Conservation (phyloP, 2,888 invertebrate species). For the Iselma pallidipennis region DNA sequence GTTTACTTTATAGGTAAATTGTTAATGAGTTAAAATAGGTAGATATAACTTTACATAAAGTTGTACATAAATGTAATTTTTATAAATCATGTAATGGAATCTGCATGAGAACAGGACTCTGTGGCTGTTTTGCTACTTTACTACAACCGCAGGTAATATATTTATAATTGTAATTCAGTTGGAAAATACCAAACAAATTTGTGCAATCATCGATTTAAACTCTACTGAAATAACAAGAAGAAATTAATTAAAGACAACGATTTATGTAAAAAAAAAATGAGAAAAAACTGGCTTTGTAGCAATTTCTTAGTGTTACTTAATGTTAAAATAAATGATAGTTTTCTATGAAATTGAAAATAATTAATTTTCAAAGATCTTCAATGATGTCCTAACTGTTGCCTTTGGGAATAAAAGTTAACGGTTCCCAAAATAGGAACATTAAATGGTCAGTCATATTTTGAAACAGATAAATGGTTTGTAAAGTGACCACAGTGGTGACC, state of each 20-base stretch:
- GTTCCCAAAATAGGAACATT: slow-evolving; percentile 20
- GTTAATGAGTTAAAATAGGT: no score
- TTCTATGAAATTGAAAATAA: no score
- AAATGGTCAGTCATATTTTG: slow-evolving; percentile 38
- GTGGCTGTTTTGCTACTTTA: slow-evolving; percentile 13
- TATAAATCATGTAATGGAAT: slow-evolving; percentile 28
- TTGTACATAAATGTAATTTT: slow-evolving; percentile 7
- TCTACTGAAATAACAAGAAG: not conserved
- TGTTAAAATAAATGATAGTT: no score
- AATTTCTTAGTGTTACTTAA: no score
- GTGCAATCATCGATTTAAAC: slow-evolving; percentile 23
- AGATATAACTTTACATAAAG: no score
- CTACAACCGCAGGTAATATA: slow-evolving; percentile 8
- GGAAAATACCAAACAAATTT: slow-evolving; percentile 27
- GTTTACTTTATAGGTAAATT: not conserved
- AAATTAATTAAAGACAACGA: not conserved
- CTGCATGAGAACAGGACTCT: slow-evolving; percentile 31
- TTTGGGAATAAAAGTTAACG: not conserved
- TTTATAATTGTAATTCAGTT: slow-evolving; percentile 14
- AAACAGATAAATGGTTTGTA: slow-evolving; percentile 49
- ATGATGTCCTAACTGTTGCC: not conserved
- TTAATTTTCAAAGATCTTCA: not conserved
- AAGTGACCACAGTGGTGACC: slow-evolving; percentile 48
- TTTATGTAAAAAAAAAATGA: not conserved
- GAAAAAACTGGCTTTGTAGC: no score